These are phyloP conservation scores for Pachliopta kotzebuea DNA, from an alignment of 2,888 invertebrate species.

Conservation along the genomic window DNA sequence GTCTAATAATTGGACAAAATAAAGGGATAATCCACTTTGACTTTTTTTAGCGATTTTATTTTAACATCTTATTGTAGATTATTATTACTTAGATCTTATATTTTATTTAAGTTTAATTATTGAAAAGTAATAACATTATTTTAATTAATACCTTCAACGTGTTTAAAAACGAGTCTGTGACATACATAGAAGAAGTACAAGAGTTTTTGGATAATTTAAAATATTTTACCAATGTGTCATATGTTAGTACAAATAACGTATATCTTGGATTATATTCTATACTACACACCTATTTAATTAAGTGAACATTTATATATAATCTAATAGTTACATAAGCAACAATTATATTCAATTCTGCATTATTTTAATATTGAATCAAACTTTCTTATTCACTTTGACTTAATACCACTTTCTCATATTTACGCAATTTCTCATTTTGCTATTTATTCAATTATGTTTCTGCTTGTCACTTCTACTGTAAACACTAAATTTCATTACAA, in stretches of 20 bases:
- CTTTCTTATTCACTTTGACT: background rate
- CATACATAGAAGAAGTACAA: slow-evolving; percentile 21
- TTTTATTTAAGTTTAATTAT: background rate
- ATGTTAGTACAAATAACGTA: slow-evolving; percentile 22
- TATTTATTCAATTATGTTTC: background rate
- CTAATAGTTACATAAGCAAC: background rate
- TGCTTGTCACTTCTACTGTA: background rate
- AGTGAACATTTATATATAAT: background rate
- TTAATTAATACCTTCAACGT: background rate
- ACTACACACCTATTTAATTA: slow-evolving; percentile 11
- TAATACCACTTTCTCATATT: background rate
- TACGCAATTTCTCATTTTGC: background rate
- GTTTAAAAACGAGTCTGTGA: slow-evolving; percentile 24
- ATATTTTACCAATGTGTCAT: slow-evolving; percentile 19
- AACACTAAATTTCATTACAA: background rate
- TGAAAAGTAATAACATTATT: background rate
- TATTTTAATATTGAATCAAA: background rate
- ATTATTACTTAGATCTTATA: background rate
- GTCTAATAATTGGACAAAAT: background rate
- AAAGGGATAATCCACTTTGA: background rate
- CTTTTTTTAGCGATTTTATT: background rate
- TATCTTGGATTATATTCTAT: slow-evolving; percentile 11
- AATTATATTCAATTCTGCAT: background rate
- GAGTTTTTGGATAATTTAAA: slow-evolving; percentile 9
- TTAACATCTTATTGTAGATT: no score